Conservation (phyloP, 2,113 vertebrate species). For the Melanerpes aurifrons region DNA sequence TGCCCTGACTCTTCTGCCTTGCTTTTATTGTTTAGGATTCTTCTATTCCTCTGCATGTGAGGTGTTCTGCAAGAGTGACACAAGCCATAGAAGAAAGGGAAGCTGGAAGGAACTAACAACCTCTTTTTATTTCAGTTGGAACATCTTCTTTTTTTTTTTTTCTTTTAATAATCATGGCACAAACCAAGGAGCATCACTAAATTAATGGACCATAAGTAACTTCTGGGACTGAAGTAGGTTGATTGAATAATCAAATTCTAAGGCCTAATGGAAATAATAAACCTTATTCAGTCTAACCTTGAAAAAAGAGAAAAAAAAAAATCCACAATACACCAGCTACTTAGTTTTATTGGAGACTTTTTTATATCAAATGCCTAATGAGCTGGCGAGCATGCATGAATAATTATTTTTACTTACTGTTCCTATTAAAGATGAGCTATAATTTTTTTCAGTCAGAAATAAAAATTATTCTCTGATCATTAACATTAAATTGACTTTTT, state of each 20-base stretch:
- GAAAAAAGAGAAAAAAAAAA: background rate
- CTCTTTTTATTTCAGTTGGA: background rate
- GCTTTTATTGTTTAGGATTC: background rate
- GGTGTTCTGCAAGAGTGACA: background rate
- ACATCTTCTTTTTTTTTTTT: background rate
- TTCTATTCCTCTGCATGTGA: background rate
- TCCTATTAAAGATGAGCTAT: constrained; percentile 65
- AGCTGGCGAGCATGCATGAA: constrained; percentile 67
- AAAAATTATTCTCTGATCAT: constrained; percentile 50
- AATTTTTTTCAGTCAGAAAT: constrained; percentile 59
- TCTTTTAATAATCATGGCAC: constrained; percentile 33
- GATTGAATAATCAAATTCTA: constrained; percentile 75
- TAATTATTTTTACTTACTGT: constrained; percentile 75
- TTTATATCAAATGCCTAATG: constrained; percentile 72
- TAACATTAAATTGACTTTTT: constrained; percentile 64
- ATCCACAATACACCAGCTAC: background rate
- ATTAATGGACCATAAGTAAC: constrained; percentile 65
- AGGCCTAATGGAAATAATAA: constrained; percentile 73
- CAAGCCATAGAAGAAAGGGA: background rate
- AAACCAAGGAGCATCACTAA: constrained; percentile 57
- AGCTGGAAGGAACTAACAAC: background rate
- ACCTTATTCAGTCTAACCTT: constrained; percentile 49
- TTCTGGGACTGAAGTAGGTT: constrained; percentile 61
- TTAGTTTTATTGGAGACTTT: constrained; percentile 59
- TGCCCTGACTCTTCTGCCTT: background rate